These are phyloP conservation scores for Apodemus agrarius DNA, from an alignment of 2,797 vertebrate genomes.

Conservation along the genomic window DNA sequence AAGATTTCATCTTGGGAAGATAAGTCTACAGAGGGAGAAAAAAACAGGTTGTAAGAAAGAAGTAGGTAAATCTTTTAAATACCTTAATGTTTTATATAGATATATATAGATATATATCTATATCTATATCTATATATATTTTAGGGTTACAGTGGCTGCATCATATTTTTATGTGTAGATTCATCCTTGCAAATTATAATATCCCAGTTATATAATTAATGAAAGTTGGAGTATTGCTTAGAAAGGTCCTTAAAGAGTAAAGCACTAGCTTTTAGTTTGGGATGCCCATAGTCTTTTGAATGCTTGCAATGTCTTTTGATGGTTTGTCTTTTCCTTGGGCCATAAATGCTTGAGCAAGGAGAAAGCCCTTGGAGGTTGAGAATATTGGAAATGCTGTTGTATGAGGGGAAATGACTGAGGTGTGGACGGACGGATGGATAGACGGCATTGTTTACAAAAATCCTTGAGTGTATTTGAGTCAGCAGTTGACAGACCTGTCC, in stretches of 20 bases:
- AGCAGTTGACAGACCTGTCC: conserved; percentile 1
- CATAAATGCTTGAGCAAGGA: conserved; percentile 50
- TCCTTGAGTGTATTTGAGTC: conserved; percentile 15
- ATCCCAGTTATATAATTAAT: conserved; percentile 17
- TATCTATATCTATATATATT: too few species aligned
- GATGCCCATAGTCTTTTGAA: conserved; percentile 23
- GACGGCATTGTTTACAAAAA: background rate
- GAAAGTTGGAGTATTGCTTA: background rate
- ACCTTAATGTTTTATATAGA: too few species aligned
- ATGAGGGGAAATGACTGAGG: conserved; percentile 32
- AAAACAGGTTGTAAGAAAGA: conserved; percentile 28
- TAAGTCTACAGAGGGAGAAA: background rate
- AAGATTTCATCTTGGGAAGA: conserved; percentile 32
- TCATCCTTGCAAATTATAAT: conserved; percentile 25
- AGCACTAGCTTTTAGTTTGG: conserved; percentile 22
- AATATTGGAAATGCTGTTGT: conserved; percentile 59
- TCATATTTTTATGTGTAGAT: background rate
- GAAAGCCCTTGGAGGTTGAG: conserved; percentile 31
- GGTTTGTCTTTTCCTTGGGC: conserved; percentile 58
- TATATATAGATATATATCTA: too few species aligned
- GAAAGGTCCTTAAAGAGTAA: conserved; percentile 14
- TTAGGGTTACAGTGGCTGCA: too few species aligned
- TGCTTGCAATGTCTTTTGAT: conserved; percentile 60
- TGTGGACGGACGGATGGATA: background rate
- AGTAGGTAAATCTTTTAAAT: background rate